phyloP scores from a whole-genome alignment of 2,113 vertebrate species.

The Tringa solitaria region DNA sequence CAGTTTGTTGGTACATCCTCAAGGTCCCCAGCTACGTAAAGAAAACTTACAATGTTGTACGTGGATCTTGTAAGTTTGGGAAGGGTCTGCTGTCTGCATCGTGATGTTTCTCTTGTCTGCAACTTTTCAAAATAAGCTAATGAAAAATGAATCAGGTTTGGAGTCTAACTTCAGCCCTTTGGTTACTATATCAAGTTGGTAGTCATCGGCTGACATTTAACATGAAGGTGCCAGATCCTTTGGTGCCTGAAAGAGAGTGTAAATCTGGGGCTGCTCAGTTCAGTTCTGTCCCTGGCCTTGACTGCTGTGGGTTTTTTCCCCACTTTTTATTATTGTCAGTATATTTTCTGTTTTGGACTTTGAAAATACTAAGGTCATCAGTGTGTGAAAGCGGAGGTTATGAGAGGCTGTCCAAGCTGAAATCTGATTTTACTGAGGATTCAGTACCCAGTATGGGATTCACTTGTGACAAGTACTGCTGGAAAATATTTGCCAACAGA shows the following conservation, averaged over 20 bases:
- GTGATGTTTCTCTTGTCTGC: neutral
- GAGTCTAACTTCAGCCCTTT: neutral
- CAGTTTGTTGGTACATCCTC: neutral
- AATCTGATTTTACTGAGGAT: neutral
- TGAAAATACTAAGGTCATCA: neutral
- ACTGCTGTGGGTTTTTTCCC: neutral
- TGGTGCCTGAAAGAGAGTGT: neutral
- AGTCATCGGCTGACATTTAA: neutral
- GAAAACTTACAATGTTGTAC: neutral
- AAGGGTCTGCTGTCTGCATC: neutral
- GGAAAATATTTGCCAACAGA: neutral
- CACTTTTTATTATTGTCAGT: neutral
- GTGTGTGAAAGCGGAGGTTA: neutral
- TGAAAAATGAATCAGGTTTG: neutral
- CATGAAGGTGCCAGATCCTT: neutral
- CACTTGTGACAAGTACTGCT: neutral
- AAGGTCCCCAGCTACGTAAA: neutral
- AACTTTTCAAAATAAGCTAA: neutral
- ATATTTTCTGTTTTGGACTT: neutral
- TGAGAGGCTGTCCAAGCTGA: neutral
- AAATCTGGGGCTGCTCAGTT: neutral
- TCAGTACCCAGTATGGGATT: neutral
- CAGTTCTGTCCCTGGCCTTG: neutral
- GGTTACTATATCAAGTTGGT: neutral
- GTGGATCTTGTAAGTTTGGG: neutral